Conservation (phyloP, 2,888 invertebrate genomes). For the Monopis laevigella region DNA sequence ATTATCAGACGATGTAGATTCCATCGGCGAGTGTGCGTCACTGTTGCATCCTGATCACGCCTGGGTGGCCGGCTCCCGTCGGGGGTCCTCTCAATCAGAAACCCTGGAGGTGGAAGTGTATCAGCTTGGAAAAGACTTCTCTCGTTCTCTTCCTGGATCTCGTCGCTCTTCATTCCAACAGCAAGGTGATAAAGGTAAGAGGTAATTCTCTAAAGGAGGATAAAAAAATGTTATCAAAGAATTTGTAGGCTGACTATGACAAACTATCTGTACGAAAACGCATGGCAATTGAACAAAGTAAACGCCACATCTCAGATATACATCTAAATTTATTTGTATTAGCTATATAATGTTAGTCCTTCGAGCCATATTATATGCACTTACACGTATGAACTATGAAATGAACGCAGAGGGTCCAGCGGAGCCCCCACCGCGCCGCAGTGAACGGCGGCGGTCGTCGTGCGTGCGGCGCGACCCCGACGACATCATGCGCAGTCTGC, state of each 20-base stretch:
- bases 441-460: constrained; percentile 81
- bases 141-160: constrained; percentile 85
- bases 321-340: too few relatives aligned
- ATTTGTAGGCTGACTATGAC: too few relatives aligned
- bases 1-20: constrained; percentile 78
- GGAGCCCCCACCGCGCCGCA: constrained; percentile 43
- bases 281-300: too few relatives aligned
- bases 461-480: constrained; percentile 85
- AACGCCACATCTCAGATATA: too few relatives aligned
- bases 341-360: too few relatives aligned
- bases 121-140: constrained; percentile 86
- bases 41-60: constrained; percentile 88
- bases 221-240: too few relatives aligned
- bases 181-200: constrained; percentile 34
- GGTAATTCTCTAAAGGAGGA: too few relatives aligned
- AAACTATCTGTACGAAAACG: too few relatives aligned
- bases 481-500: constrained; percentile 82
- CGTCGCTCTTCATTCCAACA: constrained; percentile 86
- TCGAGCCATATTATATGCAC: too few relatives aligned
- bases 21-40: constrained; percentile 78
- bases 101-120: constrained; percentile 86
- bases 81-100: constrained; percentile 91
- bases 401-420: constrained; percentile 33
- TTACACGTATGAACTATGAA: constrained; percentile 2
- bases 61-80: constrained; percentile 78